Evolutionary conservation across 2,888 invertebrate species (phyloP), one percentile per base, ranked within the genome.

Genomic region (Lycophotia porphyrea): DNA sequence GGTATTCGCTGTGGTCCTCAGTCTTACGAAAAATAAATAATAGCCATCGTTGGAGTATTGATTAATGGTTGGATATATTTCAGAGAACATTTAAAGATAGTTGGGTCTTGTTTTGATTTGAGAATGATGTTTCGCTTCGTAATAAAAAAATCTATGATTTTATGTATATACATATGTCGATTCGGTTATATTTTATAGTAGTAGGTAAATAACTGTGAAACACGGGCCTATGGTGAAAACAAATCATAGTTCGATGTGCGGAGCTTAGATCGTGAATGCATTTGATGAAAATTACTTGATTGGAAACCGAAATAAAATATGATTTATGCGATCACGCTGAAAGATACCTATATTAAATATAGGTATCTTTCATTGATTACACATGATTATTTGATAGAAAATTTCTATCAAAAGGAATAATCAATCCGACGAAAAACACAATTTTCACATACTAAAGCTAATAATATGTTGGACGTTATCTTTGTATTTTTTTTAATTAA

Each of bases 1-100:
- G 65, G 5, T 42, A 52, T 81, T 58, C 15, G 39, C 15, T 74
- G 39, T 75, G 24, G 34, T 65, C n/a, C 42, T 44, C 15, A 42
- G 36, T 60, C 18, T 31, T 52, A 65, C 11, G 27, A 76, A 49
- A 49, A 34, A 60, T 24, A 65, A 80, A 81, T 58, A 65, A 27
- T 1, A n/a, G 58, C 15, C 21, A 44, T 72, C 27, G 13, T 61
- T 49, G 27, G 13, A 61, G 15, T 31, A 24, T 44, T 73, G 27
- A 36, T 74, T 21, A 49, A 80, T 73, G 42, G 18, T 34, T 34
- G 31, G 21, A 60, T 21, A 34, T 60, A 34, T 34, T 60, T 60
- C 5, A 60, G 31, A 58, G 31, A 58, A 58, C 8, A 8, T 58
- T 58, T 31, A 49, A 39, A 68, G 1, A 60, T 36, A 9, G 27